Evolutionary conservation across 2,888 invertebrate species (phyloP).

Genomic region (Leptinotarsa rubiginosa): DNA sequence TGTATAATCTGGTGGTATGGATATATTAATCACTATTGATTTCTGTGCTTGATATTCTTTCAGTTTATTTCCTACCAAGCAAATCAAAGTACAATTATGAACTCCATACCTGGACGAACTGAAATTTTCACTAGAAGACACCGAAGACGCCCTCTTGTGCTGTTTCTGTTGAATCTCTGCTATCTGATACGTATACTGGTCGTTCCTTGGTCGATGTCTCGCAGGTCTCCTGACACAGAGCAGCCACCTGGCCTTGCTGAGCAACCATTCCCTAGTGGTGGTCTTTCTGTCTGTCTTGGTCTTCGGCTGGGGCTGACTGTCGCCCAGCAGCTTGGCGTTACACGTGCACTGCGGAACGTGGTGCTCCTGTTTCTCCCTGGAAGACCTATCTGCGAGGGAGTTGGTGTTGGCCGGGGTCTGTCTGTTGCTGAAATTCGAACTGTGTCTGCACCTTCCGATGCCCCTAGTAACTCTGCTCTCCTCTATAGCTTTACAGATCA

Average conservation of each 20-base stretch:
- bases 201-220: constrained; percentile 68
- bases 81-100: too few relatives aligned
- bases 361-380: constrained; percentile 77
- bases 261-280: constrained; percentile 64
- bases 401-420: constrained; percentile 90
- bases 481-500: constrained; percentile 95
- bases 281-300: constrained; percentile 59
- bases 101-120: constrained; percentile 73
- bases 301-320: constrained; percentile 62
- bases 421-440: constrained; percentile 87
- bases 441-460: constrained; percentile 87
- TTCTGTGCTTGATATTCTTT: too few relatives aligned
- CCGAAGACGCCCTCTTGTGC: constrained; percentile 83
- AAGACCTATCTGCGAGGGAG: constrained; percentile 83
- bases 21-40: too few relatives aligned
- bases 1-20: too few relatives aligned
- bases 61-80: too few relatives aligned
- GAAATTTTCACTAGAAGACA: constrained; percentile 90
- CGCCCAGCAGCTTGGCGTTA: constrained; percentile 70
- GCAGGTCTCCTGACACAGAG: constrained; percentile 64
- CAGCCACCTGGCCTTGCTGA: constrained; percentile 68
- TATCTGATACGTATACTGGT: constrained; percentile 81
- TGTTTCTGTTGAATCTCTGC: constrained; percentile 82
- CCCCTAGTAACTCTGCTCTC: constrained; percentile 91
- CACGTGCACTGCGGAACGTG: constrained; percentile 72